These are phyloP conservation scores for Ispidina picta DNA, from an alignment of 2,797 vertebrate species.

Conservation along the genomic window DNA sequence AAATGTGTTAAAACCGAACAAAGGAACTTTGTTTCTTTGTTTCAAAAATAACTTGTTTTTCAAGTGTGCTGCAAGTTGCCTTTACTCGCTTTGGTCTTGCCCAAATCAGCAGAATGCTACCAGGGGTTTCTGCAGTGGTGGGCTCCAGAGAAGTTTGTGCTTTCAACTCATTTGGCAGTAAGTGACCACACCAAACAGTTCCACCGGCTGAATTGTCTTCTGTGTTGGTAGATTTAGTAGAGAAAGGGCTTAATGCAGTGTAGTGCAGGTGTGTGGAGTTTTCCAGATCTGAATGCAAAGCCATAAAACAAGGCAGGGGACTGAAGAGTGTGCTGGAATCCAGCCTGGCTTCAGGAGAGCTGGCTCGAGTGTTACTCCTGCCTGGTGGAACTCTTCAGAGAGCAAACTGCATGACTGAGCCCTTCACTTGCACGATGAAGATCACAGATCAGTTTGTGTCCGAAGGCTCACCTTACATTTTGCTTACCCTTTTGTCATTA, in stretches of 20 bases:
- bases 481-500: not conserved
- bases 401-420: not conserved
- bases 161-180: not conserved
- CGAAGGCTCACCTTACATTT: not conserved
- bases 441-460: not conserved
- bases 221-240: not conserved
- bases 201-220: not conserved
- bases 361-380: not conserved
- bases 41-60: constrained; percentile 33
- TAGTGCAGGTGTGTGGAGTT: not conserved
- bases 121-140: not conserved
- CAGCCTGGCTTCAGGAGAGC: not conserved
- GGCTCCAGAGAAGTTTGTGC: not conserved
- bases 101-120: not conserved
- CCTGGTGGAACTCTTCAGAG: not conserved
- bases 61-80: not conserved
- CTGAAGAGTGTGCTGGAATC: not conserved
- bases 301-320: not conserved
- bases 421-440: constrained; percentile 5
- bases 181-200: constrained; percentile 6
- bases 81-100: not conserved
- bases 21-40: constrained; percentile 53
- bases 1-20: constrained; percentile 37
- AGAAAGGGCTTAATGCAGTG: not conserved
- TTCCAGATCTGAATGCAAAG: not conserved